These are phyloP conservation scores for Puntigrus tetrazona DNA, from an alignment of 2,113 vertebrate species.

Conservation along the genomic window DNA sequence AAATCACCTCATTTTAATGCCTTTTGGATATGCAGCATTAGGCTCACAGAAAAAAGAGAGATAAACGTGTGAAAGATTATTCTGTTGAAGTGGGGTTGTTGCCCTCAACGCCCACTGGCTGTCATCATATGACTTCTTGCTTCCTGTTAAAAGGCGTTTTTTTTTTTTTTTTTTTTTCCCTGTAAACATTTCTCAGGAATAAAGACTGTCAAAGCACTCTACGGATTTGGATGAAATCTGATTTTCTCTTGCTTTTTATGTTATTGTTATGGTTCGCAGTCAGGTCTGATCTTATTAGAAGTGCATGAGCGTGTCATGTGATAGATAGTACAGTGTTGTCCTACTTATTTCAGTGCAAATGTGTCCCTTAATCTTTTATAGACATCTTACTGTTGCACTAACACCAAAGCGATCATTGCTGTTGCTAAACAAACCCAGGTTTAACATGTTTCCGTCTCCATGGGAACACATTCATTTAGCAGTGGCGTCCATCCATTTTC, in stretches of 20 bases:
- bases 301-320: constrained; percentile 2
- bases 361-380: background rate
- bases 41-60: constrained; percentile 64
- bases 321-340: background rate
- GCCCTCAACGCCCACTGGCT: constrained; percentile 55
- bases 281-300: constrained; percentile 6
- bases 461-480: constrained; percentile 55
- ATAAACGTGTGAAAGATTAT: constrained; percentile 73
- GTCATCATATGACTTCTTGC: background rate
- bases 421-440: constrained; percentile 2
- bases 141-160: constrained; percentile 16
- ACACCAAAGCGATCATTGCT: background rate
- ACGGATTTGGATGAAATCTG: constrained; percentile 34
- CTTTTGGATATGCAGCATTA: constrained; percentile 66
- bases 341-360: constrained; percentile 21
- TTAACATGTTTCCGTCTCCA: constrained; percentile 41
- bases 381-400: background rate
- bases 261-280: constrained; percentile 13
- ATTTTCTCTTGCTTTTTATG: constrained; percentile 17
- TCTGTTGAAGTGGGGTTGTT: constrained; percentile 66
- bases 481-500: constrained; percentile 69
- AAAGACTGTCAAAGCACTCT: constrained; percentile 16
- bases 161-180: background rate
- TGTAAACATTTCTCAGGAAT: constrained; percentile 21
- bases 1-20: constrained; percentile 70